A percentile compares a stretch with the other conserved stretches of the same genome.
Evolutionary conservation across 1,140 invertebrate species (phyloP).

Genomic region (Drosophila arawakana): DNA sequence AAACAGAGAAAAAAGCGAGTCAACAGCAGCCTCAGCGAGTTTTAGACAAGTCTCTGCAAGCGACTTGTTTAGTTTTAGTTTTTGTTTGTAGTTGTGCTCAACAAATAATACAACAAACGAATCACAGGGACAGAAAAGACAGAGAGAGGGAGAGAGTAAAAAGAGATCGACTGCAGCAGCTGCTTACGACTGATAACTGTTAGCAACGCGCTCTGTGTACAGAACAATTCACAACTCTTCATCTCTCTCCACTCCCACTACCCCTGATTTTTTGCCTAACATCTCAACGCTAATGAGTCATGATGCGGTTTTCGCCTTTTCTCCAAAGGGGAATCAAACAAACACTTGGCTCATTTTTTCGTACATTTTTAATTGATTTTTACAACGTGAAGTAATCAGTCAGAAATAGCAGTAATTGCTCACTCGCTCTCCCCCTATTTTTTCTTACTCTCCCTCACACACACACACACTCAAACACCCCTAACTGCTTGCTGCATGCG

Average conservation of each 20-base stretch:
- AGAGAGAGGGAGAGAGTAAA: conserved; percentile 18
- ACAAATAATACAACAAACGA: conserved; percentile 54
- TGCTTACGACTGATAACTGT: conserved; percentile 65
- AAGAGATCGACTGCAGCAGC: conserved; percentile 20
- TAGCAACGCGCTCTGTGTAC: conserved; percentile 40
- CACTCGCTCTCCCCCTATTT: conserved; percentile 7
- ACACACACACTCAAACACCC: neutral
- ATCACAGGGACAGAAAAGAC: neutral
- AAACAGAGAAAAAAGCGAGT: conserved; percentile 24
- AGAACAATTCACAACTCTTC: conserved; percentile 10
- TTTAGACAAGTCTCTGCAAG: conserved; percentile 47
- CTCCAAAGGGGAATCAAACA: neutral
- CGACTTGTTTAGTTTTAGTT: conserved; percentile 63
- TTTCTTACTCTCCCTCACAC: neutral
- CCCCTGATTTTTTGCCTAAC: conserved; percentile 32
- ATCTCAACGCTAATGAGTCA: conserved; percentile 77
- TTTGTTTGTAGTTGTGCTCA: conserved; percentile 54
- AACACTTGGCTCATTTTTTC: conserved; percentile 55
- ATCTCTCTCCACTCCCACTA: neutral
- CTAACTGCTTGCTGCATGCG: conserved; percentile 53
- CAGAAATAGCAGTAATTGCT: conserved; percentile 79
- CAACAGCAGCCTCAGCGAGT: conserved; percentile 30
- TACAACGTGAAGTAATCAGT: conserved; percentile 81
- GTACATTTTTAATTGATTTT: conserved; percentile 82
- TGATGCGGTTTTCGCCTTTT: conserved; percentile 41